Evolutionary conservation across 2,113 vertebrate genomes (phyloP).

Genomic region (Bubo scandiacus): DNA sequence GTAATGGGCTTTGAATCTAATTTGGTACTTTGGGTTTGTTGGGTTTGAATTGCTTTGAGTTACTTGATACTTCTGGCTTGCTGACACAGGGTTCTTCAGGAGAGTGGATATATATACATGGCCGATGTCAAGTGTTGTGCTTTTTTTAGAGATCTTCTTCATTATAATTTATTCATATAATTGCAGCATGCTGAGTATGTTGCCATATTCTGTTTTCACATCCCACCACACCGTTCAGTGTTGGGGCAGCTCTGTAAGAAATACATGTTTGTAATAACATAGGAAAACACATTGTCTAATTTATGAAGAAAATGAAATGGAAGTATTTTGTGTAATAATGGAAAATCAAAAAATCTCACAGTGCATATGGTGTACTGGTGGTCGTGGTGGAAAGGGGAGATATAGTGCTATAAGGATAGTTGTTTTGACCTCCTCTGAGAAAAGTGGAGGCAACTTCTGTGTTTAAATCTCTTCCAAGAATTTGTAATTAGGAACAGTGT

Average conservation of each 20-base stretch:
- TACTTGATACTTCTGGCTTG: constrained; percentile 53
- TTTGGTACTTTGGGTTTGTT: constrained; percentile 47
- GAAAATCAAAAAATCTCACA: not conserved
- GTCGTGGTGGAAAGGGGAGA: not conserved
- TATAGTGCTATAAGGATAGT: not conserved
- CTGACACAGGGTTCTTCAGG: constrained; percentile 29
- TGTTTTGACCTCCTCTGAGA: not conserved
- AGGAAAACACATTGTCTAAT: not conserved
- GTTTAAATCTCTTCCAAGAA: not conserved
- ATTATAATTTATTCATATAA: constrained; percentile 20
- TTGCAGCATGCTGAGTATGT: not conserved
- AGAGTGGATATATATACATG: constrained; percentile 27
- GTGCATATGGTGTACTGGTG: not conserved
- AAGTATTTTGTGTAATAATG: not conserved
- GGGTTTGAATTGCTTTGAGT: constrained; percentile 66
- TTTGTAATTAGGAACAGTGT: constrained; percentile 2
- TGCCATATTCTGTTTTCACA: not conserved
- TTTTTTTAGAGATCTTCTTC: constrained; percentile 47
- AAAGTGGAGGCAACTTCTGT: not conserved
- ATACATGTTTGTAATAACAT: not conserved
- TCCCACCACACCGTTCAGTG: not conserved
- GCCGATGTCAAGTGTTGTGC: constrained; percentile 12
- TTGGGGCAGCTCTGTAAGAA: not conserved
- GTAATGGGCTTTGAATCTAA: constrained; percentile 35
- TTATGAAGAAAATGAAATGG: not conserved